These are phyloP conservation scores for Machaerirhynchus nigripectus DNA, from an alignment of 2,113 vertebrate species.

Conservation along the genomic window DNA sequence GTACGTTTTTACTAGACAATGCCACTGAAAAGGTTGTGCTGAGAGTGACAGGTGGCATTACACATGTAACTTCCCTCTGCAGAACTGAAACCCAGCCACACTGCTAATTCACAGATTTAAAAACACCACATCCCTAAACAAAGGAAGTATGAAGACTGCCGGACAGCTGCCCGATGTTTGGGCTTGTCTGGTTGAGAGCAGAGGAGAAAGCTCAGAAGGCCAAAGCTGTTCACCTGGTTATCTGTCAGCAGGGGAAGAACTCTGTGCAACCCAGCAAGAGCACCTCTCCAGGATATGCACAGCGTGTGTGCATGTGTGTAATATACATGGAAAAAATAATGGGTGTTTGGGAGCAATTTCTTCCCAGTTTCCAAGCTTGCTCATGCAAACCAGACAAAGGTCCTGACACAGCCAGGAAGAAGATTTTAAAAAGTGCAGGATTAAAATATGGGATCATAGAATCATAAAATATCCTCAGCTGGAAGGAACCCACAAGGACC, in stretches of 20 bases:
- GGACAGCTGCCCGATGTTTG: background rate
- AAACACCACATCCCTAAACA: background rate
- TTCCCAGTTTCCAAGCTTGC: background rate
- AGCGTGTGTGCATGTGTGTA: fast-evolving
- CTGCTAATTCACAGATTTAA: background rate
- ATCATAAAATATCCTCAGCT: background rate
- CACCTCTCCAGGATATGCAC: fast-evolving
- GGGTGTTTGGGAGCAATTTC: background rate
- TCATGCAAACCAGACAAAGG: background rate
- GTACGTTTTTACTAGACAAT: background rate
- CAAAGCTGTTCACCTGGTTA: background rate
- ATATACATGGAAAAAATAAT: fast-evolving
- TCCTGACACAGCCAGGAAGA: fast-evolving
- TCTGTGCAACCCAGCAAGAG: background rate
- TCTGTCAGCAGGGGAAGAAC: background rate
- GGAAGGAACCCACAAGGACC: background rate
- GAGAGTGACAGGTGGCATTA: background rate
- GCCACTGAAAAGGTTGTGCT: background rate
- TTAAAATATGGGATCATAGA: background rate
- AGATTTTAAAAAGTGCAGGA: background rate
- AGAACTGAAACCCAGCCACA: background rate
- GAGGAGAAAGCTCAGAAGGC: background rate
- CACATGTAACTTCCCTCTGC: background rate
- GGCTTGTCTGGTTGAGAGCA: background rate
- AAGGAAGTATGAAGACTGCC: background rate